A percentile compares a stretch with the other conserved stretches of the same genome.
Evolutionary conservation across 1,140 invertebrate genomes (phyloP).

Genomic region (Aphelenchoides avenae): DNA sequence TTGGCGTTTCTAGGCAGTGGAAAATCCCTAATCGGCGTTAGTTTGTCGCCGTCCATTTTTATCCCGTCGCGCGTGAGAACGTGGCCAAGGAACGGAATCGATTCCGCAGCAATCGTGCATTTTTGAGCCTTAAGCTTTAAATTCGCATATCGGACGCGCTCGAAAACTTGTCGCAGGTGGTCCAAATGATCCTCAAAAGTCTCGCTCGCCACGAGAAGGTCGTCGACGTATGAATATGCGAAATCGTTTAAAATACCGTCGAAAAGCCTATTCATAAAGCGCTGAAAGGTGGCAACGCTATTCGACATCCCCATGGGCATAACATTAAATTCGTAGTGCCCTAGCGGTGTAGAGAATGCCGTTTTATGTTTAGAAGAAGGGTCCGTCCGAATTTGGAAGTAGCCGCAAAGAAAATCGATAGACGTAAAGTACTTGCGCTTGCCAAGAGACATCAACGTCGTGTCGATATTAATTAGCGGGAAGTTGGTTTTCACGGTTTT

Average conservation of each 20-base stretch:
- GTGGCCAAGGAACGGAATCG: conserved; percentile 42
- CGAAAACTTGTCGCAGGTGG: conserved; percentile 56
- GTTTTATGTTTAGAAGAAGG: conserved; percentile 26
- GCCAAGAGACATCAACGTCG: conserved; percentile 58
- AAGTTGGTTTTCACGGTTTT: conserved; percentile 61
- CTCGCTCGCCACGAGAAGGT: conserved; percentile 60
- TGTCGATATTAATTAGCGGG: conserved; percentile 64
- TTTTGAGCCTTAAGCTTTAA: conserved; percentile 47
- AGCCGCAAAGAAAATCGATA: conserved; percentile 52
- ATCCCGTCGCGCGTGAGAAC: conserved; percentile 18
- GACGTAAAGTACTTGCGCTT: conserved; percentile 53
- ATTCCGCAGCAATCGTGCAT: conserved; percentile 35
- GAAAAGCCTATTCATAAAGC: conserved; percentile 62
- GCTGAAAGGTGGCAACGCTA: conserved; percentile 61
- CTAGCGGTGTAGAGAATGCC: conserved; percentile 44
- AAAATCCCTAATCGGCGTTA: conserved; percentile 12
- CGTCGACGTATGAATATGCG: conserved; percentile 63
- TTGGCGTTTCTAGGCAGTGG: conserved; percentile 1
- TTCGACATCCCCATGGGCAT: conserved; percentile 63
- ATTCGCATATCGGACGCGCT: conserved; percentile 39
- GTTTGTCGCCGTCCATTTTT: conserved; percentile 25
- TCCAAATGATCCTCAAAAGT: conserved; percentile 16
- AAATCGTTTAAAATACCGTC: conserved; percentile 29
- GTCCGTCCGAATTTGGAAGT: conserved; percentile 35
- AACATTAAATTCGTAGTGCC: conserved; percentile 58